A percentile compares a stretch with the other conserved stretches of the same genome.
phyloP scores from a whole-genome alignment of 23 tunicate genomes.

The Styela clava region DNA sequence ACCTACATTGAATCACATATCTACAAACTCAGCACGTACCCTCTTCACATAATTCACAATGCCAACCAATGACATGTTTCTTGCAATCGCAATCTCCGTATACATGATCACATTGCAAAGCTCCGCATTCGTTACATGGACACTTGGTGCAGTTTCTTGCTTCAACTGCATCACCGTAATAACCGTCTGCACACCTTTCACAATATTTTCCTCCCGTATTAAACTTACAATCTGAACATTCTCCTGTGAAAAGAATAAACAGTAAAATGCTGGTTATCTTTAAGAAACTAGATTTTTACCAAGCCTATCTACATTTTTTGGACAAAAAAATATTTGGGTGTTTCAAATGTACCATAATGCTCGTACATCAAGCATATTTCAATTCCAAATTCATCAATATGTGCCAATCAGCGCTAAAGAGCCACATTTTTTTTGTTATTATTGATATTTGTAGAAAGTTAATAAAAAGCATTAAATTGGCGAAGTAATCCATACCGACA shows the following conservation, averaged over 20 bases:
- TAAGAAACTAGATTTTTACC: too few species aligned
- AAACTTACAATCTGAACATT: constrained; percentile 57
- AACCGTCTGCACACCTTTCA: constrained; percentile 88
- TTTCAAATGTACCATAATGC: too few species aligned
- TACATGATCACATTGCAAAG: constrained; percentile 47
- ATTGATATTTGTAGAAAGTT: too few species aligned
- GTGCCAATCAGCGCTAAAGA: too few species aligned
- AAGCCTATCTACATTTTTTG: neutral
- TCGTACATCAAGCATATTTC: too few species aligned
- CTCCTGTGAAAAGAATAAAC: constrained; percentile 31
- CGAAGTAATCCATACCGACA: too few species aligned
- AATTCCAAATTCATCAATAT: too few species aligned
- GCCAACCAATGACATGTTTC: constrained; percentile 49
- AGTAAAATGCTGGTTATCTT: neutral
- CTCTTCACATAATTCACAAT: constrained; percentile 28
- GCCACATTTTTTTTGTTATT: too few species aligned
- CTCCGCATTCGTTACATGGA: constrained; percentile 75
- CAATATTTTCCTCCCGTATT: constrained; percentile 86
- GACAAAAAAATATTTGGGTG: neutral
- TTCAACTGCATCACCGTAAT: constrained; percentile 75
- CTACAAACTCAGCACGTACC: too few species aligned
- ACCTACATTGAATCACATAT: too few species aligned
- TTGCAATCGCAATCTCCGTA: constrained; percentile 62
- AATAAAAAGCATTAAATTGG: too few species aligned
- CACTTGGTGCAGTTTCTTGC: constrained; percentile 69